Evolutionary conservation across 1,140 invertebrate genomes (phyloP).

Genomic region (Drosophila santomea): DNA sequence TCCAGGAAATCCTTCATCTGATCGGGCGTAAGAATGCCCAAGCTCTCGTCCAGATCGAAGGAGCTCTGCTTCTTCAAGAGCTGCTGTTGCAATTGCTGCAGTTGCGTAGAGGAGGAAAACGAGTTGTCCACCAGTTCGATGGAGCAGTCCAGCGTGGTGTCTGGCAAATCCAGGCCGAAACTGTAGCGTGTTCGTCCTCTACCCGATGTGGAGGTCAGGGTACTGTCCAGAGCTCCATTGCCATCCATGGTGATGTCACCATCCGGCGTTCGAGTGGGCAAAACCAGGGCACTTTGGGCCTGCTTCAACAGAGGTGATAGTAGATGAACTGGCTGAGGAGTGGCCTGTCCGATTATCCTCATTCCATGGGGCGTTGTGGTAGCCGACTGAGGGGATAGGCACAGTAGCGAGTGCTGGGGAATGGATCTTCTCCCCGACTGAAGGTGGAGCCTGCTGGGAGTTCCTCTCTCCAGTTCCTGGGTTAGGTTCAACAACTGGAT

Average conservation of each 20-base stretch:
- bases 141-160: slow-evolving; percentile 75
- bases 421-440: slow-evolving; percentile 50
- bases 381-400: slow-evolving; percentile 64
- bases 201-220: slow-evolving; percentile 20
- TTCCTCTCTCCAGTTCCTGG: slow-evolving; percentile 55
- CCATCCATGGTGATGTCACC: slow-evolving; percentile 37
- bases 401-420: slow-evolving; percentile 57
- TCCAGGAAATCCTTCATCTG: slow-evolving; percentile 89
- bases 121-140: slow-evolving; percentile 81
- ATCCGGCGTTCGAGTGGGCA: slow-evolving; percentile 76
- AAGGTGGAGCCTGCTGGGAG: slow-evolving; percentile 9
- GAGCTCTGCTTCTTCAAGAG: slow-evolving; percentile 90
- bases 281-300: slow-evolving; percentile 72
- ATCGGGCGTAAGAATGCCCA: slow-evolving; percentile 93
- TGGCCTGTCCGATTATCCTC: slow-evolving; percentile 39
- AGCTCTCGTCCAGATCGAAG: slow-evolving; percentile 91
- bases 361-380: slow-evolving; percentile 52
- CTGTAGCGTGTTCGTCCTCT: slow-evolving; percentile 63
- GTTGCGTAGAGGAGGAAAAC: slow-evolving; percentile 61
- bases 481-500: slow-evolving; percentile 71
- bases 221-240: slow-evolving; percentile 27
- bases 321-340: slow-evolving; percentile 66
- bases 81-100: slow-evolving; percentile 68
- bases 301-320: slow-evolving; percentile 69
- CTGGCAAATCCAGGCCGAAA: slow-evolving; percentile 77